phyloP scores from a whole-genome alignment of 92 coral and sea anemone genomes.

The Palythoa heliodiscus region DNA sequence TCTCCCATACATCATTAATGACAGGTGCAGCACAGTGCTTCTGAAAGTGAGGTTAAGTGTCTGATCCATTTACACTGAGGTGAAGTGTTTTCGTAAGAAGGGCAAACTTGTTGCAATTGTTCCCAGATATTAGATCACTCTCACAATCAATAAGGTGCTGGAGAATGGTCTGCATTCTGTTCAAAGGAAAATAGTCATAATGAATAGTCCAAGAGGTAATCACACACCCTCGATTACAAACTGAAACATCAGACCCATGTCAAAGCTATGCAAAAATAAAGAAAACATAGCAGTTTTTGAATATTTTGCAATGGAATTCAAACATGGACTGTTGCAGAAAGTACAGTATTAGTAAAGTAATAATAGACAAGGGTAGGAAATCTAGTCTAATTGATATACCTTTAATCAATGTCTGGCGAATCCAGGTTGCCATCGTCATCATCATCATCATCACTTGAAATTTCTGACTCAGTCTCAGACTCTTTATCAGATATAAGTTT shows the following conservation, averaged over 20 bases:
- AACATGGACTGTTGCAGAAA: not conserved
- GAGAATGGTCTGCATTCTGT: constrained; percentile 14
- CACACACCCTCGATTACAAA: not conserved
- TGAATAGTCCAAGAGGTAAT: not conserved
- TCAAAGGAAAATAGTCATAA: not conserved
- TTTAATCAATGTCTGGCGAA: constrained; percentile 10
- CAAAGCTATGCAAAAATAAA: not conserved
- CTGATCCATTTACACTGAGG: constrained; percentile 10
- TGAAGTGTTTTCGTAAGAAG: constrained; percentile 41
- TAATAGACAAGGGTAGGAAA: constrained; percentile 1
- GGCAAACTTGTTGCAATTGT: constrained; percentile 47
- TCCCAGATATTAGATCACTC: constrained; percentile 38
- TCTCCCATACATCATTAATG: constrained; percentile 28
- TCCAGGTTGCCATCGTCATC: not conserved
- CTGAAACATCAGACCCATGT: not conserved
- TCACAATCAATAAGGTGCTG: not conserved
- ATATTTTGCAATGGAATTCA: constrained; percentile 2
- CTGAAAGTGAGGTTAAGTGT: constrained; percentile 39
- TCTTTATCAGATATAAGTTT: constrained; percentile 16
- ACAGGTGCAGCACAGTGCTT: constrained; percentile 51
- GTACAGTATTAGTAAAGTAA: not conserved
- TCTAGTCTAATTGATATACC: constrained; percentile 14
- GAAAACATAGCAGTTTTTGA: constrained; percentile 12
- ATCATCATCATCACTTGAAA: constrained; percentile 13
- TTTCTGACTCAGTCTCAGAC: constrained; percentile 13